A percentile compares a stretch with the other conserved stretches of the same genome.
Conservation (phyloP, 2,113 vertebrate species). For the Cyanoramphus novaezelandiae region DNA sequence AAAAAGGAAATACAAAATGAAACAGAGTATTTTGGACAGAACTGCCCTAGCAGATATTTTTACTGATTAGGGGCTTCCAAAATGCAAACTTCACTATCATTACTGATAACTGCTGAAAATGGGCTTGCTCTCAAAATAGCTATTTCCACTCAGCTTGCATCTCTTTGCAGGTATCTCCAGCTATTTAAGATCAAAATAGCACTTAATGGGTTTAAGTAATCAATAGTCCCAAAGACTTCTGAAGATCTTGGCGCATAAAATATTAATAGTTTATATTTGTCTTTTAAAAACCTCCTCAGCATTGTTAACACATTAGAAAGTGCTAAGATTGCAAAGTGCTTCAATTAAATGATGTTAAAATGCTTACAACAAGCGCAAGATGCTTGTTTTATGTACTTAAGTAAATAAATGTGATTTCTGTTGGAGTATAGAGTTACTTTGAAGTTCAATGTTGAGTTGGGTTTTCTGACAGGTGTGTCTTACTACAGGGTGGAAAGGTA, state of each 20-base stretch:
- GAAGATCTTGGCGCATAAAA: conserved; percentile 80
- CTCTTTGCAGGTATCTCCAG: conserved; percentile 56
- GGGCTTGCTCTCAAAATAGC: conserved; percentile 40
- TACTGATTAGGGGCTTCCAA: neutral
- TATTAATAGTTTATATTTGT: conserved; percentile 82
- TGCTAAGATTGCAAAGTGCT: conserved; percentile 50
- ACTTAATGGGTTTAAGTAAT: conserved; percentile 78
- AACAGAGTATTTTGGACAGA: neutral
- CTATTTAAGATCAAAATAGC: conserved; percentile 77
- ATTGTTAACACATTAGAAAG: conserved; percentile 67
- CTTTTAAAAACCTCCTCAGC: conserved; percentile 65
- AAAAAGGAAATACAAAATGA: neutral
- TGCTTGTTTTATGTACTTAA: neutral
- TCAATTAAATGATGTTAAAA: conserved; percentile 72
- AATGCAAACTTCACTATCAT: neutral
- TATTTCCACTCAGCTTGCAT: conserved; percentile 1
- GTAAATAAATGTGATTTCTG: conserved; percentile 25
- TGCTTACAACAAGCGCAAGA: neutral
- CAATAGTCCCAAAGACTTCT: conserved; percentile 78
- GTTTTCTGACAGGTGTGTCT: neutral
- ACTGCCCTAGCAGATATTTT: neutral
- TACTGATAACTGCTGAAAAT: neutral
- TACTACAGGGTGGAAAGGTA: neutral
- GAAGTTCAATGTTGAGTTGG: neutral
- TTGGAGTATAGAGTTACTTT: neutral